Conservation (phyloP, 2,113 vertebrate genomes). For the Anguilla rostrata region DNA sequence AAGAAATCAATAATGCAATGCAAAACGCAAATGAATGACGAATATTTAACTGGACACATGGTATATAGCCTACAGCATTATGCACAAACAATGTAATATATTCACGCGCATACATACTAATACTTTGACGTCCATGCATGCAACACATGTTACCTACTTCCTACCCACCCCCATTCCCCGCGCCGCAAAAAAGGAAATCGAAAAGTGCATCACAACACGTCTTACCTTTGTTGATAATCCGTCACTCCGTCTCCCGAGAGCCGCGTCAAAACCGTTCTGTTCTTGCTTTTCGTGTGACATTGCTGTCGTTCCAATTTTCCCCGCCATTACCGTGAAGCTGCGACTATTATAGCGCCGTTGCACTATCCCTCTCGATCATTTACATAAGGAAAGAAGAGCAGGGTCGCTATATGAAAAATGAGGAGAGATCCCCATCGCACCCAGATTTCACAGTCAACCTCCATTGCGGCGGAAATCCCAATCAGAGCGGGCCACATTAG, state of each 20-base stretch:
- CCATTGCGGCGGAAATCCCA: slow-evolving; percentile 70
- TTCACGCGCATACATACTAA: slow-evolving; percentile 24
- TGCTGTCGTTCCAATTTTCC: slow-evolving; percentile 42
- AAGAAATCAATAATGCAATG: background rate
- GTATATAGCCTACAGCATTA: background rate
- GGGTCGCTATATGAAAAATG: slow-evolving; percentile 75
- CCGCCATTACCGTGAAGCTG: slow-evolving; percentile 48
- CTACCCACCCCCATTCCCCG: too few species aligned
- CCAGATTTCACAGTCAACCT: slow-evolving; percentile 63
- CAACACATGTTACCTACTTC: slow-evolving; percentile 28
- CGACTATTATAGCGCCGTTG: slow-evolving; percentile 42
- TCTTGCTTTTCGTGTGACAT: slow-evolving; percentile 33
- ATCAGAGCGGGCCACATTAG: slow-evolving; percentile 68
- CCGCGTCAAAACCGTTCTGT: slow-evolving; percentile 46
- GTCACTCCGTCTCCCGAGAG: slow-evolving; percentile 46
- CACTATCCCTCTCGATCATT: slow-evolving; percentile 30
- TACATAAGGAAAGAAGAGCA: slow-evolving; percentile 57
- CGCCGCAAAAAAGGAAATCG: background rate
- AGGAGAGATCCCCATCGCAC: slow-evolving; percentile 55
- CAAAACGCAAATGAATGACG: background rate
- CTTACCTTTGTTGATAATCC: slow-evolving; percentile 69
- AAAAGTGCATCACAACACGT: slow-evolving; percentile 33
- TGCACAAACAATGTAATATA: background rate
- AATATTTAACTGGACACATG: background rate
- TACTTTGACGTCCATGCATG: slow-evolving; percentile 11